Percentiles rank a stretch among this genome's conserved stretches.
phyloP scores from a whole-genome alignment of 2,797 vertebrate genomes.

The Sus cebifrons region DNA sequence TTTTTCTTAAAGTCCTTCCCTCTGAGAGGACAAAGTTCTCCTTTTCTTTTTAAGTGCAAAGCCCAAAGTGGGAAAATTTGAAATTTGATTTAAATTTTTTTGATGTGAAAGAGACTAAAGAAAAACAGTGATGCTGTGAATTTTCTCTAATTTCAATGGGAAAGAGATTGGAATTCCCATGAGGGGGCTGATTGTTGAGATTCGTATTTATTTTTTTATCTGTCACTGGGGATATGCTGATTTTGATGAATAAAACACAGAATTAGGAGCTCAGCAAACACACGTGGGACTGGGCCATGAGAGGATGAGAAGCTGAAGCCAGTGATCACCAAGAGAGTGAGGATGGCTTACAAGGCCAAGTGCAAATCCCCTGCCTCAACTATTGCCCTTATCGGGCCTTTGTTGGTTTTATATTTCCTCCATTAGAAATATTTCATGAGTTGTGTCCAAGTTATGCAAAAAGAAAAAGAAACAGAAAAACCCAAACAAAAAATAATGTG shows the following conservation, averaged over 20 bases:
- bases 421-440: not conserved
- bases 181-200: not conserved
- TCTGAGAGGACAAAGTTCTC: constrained; percentile 76
- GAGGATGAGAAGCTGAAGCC: not conserved
- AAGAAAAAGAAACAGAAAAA: not conserved
- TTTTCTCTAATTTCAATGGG: constrained; percentile 71
- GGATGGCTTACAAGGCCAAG: fast-evolving
- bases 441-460: not conserved
- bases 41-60: constrained; percentile 73
- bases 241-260: constrained; percentile 42
- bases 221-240: not conserved
- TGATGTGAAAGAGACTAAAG: constrained; percentile 49
- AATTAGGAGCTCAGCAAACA: not conserved
- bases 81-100: constrained; percentile 72
- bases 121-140: constrained; percentile 43
- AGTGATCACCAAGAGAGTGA: not conserved
- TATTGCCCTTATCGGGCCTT: not conserved
- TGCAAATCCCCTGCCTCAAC: not conserved
- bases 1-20: constrained; percentile 70
- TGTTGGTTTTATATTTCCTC: not conserved
- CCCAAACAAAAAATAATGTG: not conserved
- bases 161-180: constrained; percentile 9
- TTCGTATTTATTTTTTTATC: constrained; percentile 21
- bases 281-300: not conserved
- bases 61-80: constrained; percentile 73